phyloP scores from a whole-genome alignment of 2,888 invertebrate species.

The Raillietiella orientalis region DNA sequence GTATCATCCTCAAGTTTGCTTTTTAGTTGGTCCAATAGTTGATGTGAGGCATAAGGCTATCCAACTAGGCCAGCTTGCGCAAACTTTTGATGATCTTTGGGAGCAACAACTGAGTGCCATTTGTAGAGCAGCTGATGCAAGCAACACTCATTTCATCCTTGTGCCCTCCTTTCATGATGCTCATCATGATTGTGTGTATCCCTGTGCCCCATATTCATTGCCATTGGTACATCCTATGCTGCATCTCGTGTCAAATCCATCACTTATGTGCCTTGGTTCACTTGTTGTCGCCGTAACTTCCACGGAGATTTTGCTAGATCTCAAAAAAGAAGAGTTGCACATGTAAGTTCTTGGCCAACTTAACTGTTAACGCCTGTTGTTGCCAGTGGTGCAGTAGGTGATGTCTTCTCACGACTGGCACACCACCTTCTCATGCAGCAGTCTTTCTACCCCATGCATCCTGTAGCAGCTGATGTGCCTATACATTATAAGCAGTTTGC shows the following conservation, averaged over 20 bases:
- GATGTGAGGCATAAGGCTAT: constrained; percentile 16
- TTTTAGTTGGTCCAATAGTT: constrained; percentile 56
- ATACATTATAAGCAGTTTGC: constrained; percentile 36
- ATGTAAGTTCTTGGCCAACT: too few relatives aligned
- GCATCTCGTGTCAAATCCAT: constrained; percentile 1
- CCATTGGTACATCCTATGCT: neutral
- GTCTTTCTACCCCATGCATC: constrained; percentile 48
- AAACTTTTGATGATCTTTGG: neutral
- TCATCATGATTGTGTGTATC: constrained; percentile 43
- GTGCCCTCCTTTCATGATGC: constrained; percentile 42
- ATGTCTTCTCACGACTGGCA: constrained; percentile 39
- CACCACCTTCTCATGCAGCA: constrained; percentile 40
- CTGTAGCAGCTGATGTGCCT: constrained; percentile 24
- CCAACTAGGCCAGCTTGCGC: constrained; percentile 7
- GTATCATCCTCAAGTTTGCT: constrained; percentile 31
- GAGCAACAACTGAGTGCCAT: neutral
- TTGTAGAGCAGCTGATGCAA: constrained; percentile 7
- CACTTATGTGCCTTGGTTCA: neutral
- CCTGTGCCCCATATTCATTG: constrained; percentile 34
- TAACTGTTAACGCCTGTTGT: too few relatives aligned
- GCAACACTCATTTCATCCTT: constrained; percentile 32
- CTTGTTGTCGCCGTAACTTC: neutral
- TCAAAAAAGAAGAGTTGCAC: constrained; percentile 9
- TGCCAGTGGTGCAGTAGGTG: too few relatives aligned
- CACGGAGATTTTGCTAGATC: constrained; percentile 8